These are phyloP conservation scores for Sebastes matsubarae DNA, from an alignment of 2,797 vertebrate species.

Conservation along the genomic window DNA sequence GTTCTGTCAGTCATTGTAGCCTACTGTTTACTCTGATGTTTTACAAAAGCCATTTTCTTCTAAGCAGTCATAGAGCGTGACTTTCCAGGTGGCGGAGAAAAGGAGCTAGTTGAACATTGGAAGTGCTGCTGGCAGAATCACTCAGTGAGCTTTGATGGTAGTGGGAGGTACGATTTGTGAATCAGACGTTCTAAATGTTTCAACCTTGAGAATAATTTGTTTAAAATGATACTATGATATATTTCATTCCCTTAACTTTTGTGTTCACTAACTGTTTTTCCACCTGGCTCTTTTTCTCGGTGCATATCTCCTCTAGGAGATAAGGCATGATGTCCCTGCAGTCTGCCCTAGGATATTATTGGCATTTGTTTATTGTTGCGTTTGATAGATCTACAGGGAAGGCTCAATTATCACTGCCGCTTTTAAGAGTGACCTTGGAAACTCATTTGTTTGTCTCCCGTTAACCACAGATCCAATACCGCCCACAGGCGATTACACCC, in stretches of 20 bases:
- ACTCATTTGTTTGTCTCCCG: constrained; percentile 81
- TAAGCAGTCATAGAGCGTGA: neutral
- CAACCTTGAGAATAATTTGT: neutral
- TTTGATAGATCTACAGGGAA: constrained; percentile 81
- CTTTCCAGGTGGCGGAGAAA: neutral
- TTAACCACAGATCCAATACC: constrained; percentile 77
- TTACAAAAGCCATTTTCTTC: neutral
- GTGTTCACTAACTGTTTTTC: neutral
- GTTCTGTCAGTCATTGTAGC: neutral
- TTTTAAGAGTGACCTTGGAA: constrained; percentile 85
- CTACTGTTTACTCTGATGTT: neutral
- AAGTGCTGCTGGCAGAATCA: neutral
- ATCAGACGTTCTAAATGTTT: neutral
- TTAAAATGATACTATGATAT: neutral
- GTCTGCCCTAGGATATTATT: constrained; percentile 72
- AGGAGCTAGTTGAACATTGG: neutral
- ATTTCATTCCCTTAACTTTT: constrained; percentile 18
- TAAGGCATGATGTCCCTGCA: constrained; percentile 53
- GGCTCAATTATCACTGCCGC: constrained; percentile 75
- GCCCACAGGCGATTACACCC: constrained; percentile 59
- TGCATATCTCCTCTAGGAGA: constrained; percentile 22
- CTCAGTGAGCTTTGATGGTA: neutral
- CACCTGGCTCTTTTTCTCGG: neutral
- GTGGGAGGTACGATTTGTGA: neutral
- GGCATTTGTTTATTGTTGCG: constrained; percentile 79